Evolutionary conservation across 1,140 invertebrate species (phyloP).

Genomic region (Sycobia sp.): DNA sequence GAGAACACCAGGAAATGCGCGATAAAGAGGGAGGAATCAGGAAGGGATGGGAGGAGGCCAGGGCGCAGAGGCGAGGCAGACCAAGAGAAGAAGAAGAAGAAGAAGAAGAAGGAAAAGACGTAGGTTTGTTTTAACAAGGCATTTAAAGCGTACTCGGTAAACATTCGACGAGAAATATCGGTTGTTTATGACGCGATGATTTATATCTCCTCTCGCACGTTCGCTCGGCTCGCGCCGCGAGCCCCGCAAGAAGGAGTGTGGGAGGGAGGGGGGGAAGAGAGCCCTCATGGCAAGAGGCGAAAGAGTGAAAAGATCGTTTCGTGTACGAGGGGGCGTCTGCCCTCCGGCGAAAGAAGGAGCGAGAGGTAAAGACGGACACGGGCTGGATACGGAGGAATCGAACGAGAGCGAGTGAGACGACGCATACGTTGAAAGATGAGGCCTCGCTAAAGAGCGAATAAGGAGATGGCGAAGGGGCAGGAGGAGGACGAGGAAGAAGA

Average conservation of each 20-base stretch:
- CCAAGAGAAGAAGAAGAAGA: neutral
- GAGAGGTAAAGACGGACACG: too few relatives aligned
- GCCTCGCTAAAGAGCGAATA: neutral
- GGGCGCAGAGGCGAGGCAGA: slow-evolving; percentile 1
- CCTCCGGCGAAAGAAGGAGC: neutral
- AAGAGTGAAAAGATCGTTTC: slow-evolving; percentile 14
- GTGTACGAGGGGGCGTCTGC: slow-evolving; percentile 19
- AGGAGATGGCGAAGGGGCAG: neutral
- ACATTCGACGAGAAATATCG: slow-evolving; percentile 62
- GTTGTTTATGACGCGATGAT: slow-evolving; percentile 61
- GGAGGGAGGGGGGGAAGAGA: slow-evolving; percentile 24
- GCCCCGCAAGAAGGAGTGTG: slow-evolving; percentile 17
- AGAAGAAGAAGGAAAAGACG: slow-evolving; percentile 38
- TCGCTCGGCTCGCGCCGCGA: too few relatives aligned
- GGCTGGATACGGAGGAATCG: neutral
- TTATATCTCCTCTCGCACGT: slow-evolving; percentile 53
- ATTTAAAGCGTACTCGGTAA: slow-evolving; percentile 64
- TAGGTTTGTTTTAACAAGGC: slow-evolving; percentile 64
- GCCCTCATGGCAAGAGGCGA: too few relatives aligned
- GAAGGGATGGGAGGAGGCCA: neutral
- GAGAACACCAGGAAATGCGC: too few relatives aligned
- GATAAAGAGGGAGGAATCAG: too few relatives aligned
- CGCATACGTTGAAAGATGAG: too few relatives aligned
- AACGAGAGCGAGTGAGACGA: neutral
- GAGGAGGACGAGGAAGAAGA: too few relatives aligned